Evolutionary conservation across 2,113 vertebrate genomes (phyloP).

Genomic region (Pogona vitticeps): DNA sequence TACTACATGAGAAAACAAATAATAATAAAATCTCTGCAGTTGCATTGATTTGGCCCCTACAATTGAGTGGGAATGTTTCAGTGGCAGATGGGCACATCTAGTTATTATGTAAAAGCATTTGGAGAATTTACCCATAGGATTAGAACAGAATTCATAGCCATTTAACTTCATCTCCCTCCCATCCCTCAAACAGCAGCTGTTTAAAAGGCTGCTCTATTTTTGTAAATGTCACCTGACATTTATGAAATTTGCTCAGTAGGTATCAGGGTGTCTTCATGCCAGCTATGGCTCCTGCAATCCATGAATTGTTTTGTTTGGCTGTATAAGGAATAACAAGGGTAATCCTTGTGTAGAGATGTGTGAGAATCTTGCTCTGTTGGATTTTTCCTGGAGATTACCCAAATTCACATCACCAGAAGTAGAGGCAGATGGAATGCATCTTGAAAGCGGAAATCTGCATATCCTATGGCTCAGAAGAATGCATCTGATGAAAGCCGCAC

Average conservation of each 20-base stretch:
- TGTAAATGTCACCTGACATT: slow-evolving; percentile 21
- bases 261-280: slow-evolving; percentile 18
- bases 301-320: slow-evolving; percentile 31
- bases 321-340: slow-evolving; percentile 41
- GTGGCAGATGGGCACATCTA: not conserved
- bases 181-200: not conserved
- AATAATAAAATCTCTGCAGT: not conserved
- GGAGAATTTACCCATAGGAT: not conserved
- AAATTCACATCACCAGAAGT: too few relatives aligned
- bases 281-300: not conserved
- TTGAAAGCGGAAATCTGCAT: too few relatives aligned
- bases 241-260: slow-evolving; percentile 10
- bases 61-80: not conserved
- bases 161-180: not conserved
- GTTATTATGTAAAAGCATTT: not conserved
- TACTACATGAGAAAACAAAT: not conserved
- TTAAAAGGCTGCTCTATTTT: not conserved
- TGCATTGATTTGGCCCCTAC: not conserved
- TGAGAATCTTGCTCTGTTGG: too few relatives aligned
- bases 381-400: too few relatives aligned
- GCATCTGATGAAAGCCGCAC: too few relatives aligned
- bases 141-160: not conserved
- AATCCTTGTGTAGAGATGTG: slow-evolving; percentile 34
- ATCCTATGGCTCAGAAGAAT: too few relatives aligned
- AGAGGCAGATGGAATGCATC: too few relatives aligned